A percentile compares a stretch with the other conserved stretches of the same genome.
Evolutionary conservation across 2,888 invertebrate species (phyloP).

Genomic region (Macaria liturata): DNA sequence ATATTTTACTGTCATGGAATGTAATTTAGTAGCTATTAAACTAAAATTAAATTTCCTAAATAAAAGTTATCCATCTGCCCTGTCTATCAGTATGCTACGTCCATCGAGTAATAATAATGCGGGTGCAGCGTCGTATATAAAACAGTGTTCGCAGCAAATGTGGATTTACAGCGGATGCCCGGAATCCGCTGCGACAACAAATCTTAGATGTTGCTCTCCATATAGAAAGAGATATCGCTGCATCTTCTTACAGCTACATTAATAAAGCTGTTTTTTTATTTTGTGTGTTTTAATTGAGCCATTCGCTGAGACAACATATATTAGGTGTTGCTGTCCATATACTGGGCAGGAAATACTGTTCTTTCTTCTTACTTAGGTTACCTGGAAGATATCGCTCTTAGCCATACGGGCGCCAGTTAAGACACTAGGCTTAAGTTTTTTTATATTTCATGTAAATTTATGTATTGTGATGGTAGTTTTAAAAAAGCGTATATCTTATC

Average conservation of each 20-base stretch:
- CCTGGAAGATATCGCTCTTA: too few relatives aligned
- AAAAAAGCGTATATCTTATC: too few relatives aligned
- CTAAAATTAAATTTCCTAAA: too few relatives aligned
- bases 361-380: background rate
- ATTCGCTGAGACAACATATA: constrained; percentile 55
- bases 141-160: constrained; percentile 42
- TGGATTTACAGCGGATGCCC: constrained; percentile 41
- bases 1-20: too few relatives aligned
- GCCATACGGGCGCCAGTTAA: too few relatives aligned
- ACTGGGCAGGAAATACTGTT: background rate
- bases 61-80: constrained; percentile 23
- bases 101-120: constrained; percentile 55
- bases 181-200: constrained; percentile 55
- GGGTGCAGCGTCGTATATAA: constrained; percentile 48
- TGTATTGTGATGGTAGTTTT: too few relatives aligned
- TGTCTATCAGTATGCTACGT: constrained; percentile 36
- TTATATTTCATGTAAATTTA: too few relatives aligned
- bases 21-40: too few relatives aligned
- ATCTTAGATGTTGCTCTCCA: constrained; percentile 35
- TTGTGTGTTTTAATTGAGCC: too few relatives aligned
- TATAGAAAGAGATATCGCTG: constrained; percentile 4
- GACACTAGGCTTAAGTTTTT: too few relatives aligned
- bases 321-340: constrained; percentile 26
- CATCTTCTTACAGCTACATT: too few relatives aligned
- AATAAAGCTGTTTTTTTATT: too few relatives aligned